Base-by-base conservation (phyloP, 2,797 vertebrate genomes). In the Furcifer pardalis region DNA sequence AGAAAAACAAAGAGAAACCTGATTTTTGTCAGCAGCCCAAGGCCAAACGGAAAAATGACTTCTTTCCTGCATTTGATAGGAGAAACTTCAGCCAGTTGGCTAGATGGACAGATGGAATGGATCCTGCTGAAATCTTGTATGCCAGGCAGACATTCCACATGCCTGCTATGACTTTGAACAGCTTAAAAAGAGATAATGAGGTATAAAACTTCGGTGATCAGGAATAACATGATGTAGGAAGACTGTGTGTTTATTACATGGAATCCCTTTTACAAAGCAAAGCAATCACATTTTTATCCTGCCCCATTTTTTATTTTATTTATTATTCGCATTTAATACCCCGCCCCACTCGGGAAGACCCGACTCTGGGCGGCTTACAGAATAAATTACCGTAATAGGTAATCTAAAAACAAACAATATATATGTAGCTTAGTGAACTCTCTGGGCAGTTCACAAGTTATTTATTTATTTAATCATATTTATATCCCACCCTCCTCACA, bases 1-100 rank as follows among this genome's bases (percentile, higher is more conserved):
- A 37, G 83, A 81, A 77, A 86, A 0, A 46, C 81, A 63, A 72
- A 74, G 7, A 56, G 63, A 84, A 82, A 56, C n/a, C 84, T 77
- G 63, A 23, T 92, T 84, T 42, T 68, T 37, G 3, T 65, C 75
- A 13, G 30, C 46, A 74, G 15, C 44, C 32, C 7, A 19, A 40
- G 5, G 2, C n/a, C 59, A 44, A 79, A 62, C 49, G 32, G 59
- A 40, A 60, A 37, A n/a, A 27, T 5, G 52, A 73, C 82, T 78
- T 73, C 65, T 25, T 86, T 85, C 74, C 86, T 84, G 27, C 65
- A 25, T 2, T 46, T 74, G 62, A 60, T 49, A 62, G 35, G 49
- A 0, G 77, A 44, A 83, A 46, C 65, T 84, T 7, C 59, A 52
- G 77, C 21, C 68, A 89, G 81, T 83, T 1, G 0, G 3, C 17